Conservation (phyloP, 2,888 invertebrate genomes). For the Nineta flava region DNA sequence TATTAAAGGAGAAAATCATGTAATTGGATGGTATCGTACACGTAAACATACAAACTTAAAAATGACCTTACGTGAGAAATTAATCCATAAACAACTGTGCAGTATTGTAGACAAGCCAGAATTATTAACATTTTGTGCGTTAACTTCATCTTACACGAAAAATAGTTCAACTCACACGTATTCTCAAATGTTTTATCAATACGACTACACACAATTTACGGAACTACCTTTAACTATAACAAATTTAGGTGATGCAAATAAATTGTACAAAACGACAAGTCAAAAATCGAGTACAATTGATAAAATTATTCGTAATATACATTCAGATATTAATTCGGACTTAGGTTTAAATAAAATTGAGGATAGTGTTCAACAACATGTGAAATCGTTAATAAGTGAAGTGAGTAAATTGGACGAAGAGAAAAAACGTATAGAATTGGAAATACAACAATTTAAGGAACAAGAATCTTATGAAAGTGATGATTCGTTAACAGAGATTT, state of each 20-base stretch:
- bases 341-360: slow-evolving; percentile 19
- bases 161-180: slow-evolving; percentile 42
- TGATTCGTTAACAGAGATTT: background rate
- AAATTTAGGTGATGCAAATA: slow-evolving; percentile 27
- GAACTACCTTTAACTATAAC: slow-evolving; percentile 32
- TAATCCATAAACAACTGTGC: slow-evolving; percentile 43
- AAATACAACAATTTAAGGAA: background rate
- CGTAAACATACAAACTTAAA: slow-evolving; percentile 34
- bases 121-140: slow-evolving; percentile 43
- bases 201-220: slow-evolving; percentile 36
- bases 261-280: slow-evolving; percentile 20
- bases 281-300: slow-evolving; percentile 15
- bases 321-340: background rate
- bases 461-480: background rate
- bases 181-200: slow-evolving; percentile 43
- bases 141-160: slow-evolving; percentile 35
- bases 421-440: slow-evolving; percentile 15
- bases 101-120: slow-evolving; percentile 40
- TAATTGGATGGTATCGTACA: slow-evolving; percentile 54
- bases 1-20: slow-evolving; percentile 32
- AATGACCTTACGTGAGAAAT: slow-evolving; percentile 44
- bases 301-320: background rate
- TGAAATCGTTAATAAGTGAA: slow-evolving; percentile 19
- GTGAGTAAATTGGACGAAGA: slow-evolving; percentile 20
- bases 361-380: slow-evolving; percentile 21